Evolutionary conservation across 2,888 invertebrate species (phyloP), one percentile per base, ranked within the genome.

Genomic region (Pseudanteris insignis): DNA sequence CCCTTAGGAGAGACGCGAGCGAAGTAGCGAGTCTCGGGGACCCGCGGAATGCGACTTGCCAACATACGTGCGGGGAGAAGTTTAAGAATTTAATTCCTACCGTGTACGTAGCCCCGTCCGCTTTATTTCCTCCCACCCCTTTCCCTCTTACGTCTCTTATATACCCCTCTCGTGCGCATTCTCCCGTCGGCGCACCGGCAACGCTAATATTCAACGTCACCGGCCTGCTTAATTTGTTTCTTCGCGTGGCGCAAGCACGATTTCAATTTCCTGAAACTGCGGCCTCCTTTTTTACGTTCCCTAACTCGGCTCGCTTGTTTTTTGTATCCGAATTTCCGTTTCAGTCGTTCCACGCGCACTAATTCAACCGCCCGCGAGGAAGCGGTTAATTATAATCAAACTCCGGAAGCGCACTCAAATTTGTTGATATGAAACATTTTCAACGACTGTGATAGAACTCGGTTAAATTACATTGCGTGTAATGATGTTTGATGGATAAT

Each of bases 141-240:
- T 18, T 18, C 6, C 6, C 18, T 18, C 18, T 18, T 18, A 18
- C 18, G n/a, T 18, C 18, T 18, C 18, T 18, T 8, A 7, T 2
- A 10, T 12, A 4, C 4, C 6, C 18, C 6, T 6, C 4, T 6
- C 18, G 4, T 6, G 3, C 6, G 3, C 6, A 4, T 6, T 18
- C 18, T 18, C 6, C 3, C 18, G n/a, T 18, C 18, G 3, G 4
- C 6, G 18, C 18, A 18, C 18, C 18, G 24, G 29, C 33, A 25
- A 34, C 58, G 53, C 51, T 37, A 41, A 59, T 43, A 59, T 59
- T 36, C 58, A 37, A 26, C 44, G 33, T 37, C 51, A 46, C 14
- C 40, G 36, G 11, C 46, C 32, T 53, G 82, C 80, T 81, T 81
- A 82, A 80, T 81, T 81, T 80, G 81, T 81, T 81, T 81, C 81